These are phyloP conservation scores for Eupithecia tripunctaria DNA, from an alignment of 2,888 invertebrate species.

Conservation along the genomic window DNA sequence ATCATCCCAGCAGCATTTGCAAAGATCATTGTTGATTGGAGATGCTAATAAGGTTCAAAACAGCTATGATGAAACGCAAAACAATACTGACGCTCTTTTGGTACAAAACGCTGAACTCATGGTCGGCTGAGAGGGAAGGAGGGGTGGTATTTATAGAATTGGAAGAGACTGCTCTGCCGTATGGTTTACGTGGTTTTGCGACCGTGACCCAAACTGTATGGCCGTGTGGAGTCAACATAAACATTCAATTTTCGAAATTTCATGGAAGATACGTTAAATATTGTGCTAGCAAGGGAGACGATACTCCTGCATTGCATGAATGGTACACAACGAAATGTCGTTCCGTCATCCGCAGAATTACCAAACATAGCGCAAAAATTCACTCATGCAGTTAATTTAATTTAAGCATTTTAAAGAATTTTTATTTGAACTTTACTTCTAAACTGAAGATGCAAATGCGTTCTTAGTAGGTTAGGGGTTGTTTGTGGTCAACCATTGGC, in stretches of 20 bases:
- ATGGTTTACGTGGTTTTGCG: constrained; percentile 17
- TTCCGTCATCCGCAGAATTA: neutral
- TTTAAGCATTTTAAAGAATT: neutral
- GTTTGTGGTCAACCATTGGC: neutral
- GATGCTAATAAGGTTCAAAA: constrained; percentile 15
- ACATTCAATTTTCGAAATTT: too few relatives aligned
- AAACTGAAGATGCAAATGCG: neutral
- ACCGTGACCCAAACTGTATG: constrained; percentile 9
- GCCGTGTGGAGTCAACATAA: neutral
- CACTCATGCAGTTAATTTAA: too few relatives aligned
- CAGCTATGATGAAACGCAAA: constrained; percentile 18
- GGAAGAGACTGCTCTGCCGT: constrained; percentile 13
- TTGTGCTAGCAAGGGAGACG: neutral
- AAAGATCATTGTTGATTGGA: constrained; percentile 26
- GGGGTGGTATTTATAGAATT: constrained; percentile 31
- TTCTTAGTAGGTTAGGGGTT: neutral
- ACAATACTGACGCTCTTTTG: constrained; percentile 22
- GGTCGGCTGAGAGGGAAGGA: constrained; percentile 24
- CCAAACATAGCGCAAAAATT: neutral
- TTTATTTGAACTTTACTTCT: neutral
- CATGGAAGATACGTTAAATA: neutral
- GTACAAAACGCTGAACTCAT: constrained; percentile 16
- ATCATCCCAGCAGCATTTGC: constrained; percentile 32
- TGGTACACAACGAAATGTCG: neutral
- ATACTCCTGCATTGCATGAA: neutral